These are phyloP conservation scores for Antidorcas marsupialis DNA, from an alignment of 2,113 vertebrate genomes.

Conservation along the genomic window DNA sequence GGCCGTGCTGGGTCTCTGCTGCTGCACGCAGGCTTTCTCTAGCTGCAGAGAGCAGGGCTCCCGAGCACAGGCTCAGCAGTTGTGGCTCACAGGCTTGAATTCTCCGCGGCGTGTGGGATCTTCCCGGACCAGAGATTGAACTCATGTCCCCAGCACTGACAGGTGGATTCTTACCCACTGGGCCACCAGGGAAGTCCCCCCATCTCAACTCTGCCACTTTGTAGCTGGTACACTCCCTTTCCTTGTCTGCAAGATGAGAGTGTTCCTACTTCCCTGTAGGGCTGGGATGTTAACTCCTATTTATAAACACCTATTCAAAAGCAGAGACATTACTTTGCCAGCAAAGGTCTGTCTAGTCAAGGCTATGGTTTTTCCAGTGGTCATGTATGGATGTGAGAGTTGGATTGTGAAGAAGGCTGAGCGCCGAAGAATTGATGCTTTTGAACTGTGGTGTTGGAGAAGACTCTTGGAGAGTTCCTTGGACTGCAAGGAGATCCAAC, in stretches of 20 bases:
- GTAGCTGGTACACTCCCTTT: background rate
- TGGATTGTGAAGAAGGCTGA: too few relatives aligned
- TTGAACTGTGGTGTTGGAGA: too few relatives aligned
- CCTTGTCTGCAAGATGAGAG: background rate
- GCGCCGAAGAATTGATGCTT: too few relatives aligned
- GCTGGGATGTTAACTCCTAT: background rate
- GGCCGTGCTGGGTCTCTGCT: background rate
- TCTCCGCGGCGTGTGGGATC: background rate
- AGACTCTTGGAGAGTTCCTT: too few relatives aligned
- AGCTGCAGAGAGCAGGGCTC: background rate
- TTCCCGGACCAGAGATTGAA: background rate
- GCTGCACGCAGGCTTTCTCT: accelerated
- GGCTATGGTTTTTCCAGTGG: too few relatives aligned
- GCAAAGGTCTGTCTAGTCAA: too few relatives aligned
- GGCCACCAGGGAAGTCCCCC: background rate
- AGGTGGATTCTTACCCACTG: background rate
- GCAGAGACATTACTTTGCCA: too few relatives aligned
- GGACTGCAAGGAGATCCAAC: too few relatives aligned
- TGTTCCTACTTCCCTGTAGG: background rate
- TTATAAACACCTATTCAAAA: background rate
- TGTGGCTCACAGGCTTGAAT: background rate
- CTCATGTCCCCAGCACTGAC: background rate
- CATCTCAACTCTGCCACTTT: background rate
- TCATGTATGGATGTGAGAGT: too few relatives aligned
- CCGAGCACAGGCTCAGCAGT: background rate